These are phyloP conservation scores for Anastrepha ludens DNA, from an alignment of 1,140 invertebrate species.

Conservation along the genomic window DNA sequence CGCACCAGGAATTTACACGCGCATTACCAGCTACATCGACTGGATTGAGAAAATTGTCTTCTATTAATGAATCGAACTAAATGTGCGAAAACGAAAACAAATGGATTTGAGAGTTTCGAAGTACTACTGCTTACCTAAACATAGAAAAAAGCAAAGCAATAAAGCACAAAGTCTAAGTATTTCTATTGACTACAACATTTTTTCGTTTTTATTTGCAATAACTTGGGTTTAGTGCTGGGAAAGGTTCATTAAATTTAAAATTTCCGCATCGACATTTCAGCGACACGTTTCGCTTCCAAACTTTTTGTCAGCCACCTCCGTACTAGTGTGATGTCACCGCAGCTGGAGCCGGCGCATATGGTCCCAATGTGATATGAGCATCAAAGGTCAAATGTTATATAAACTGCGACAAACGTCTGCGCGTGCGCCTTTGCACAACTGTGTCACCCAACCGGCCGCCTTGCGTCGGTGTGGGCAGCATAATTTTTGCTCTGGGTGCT, in stretches of 20 bases:
- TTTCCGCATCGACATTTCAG: neutral
- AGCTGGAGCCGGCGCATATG: neutral
- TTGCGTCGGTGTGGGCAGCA: neutral
- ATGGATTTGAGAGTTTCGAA: too few species aligned
- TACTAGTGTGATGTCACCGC: constrained; percentile 39
- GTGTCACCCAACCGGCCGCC: neutral
- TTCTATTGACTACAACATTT: too few species aligned
- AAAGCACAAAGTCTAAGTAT: too few species aligned
- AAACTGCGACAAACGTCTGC: neutral
- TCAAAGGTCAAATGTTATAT: constrained; percentile 47
- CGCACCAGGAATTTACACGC: constrained; percentile 82
- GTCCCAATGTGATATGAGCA: neutral
- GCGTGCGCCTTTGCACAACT: constrained; percentile 17
- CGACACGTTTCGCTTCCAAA: constrained; percentile 20
- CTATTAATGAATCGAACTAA: neutral
- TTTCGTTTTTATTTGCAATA: neutral
- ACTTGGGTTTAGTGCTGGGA: neutral
- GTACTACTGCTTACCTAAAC: too few species aligned
- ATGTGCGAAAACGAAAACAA: neutral
- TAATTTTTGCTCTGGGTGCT: neutral
- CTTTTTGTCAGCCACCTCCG: neutral
- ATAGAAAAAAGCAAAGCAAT: too few species aligned
- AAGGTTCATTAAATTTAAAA: constrained; percentile 34
- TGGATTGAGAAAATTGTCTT: constrained; percentile 80
- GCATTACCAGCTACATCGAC: constrained; percentile 81